Conservation (phyloP, 2,797 vertebrate genomes). For the Neosilurus hyrtlii region DNA sequence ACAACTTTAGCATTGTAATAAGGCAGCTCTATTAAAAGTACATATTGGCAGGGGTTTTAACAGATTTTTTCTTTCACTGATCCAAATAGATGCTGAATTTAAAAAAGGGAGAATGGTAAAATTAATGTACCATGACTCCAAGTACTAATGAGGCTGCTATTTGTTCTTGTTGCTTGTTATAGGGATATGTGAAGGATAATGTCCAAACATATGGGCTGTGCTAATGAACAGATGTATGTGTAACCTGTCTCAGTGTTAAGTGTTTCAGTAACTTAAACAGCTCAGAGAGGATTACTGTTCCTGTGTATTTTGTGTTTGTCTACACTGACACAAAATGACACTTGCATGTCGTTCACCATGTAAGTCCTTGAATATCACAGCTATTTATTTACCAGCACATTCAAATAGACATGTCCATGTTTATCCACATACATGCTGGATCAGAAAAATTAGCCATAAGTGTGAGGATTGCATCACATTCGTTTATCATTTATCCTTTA, state of each 20-base stretch:
- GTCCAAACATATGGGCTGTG: conserved; percentile 46
- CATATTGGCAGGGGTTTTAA: conserved; percentile 47
- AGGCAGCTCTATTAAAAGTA: conserved; percentile 36
- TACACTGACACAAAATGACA: not conserved
- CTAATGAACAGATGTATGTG: conserved; percentile 41
- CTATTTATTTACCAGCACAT: not conserved
- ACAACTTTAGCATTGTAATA: conserved; percentile 32
- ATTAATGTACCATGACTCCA: conserved; percentile 44
- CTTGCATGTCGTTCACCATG: not conserved
- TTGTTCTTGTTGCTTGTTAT: conserved; percentile 51
- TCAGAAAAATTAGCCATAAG: not conserved
- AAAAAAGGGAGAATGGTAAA: conserved; percentile 49
- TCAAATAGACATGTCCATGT: not conserved
- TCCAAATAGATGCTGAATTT: conserved; percentile 50
- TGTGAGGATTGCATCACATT: not conserved
- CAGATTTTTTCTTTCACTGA: conserved; percentile 44
- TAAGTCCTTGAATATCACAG: conserved; percentile 5
- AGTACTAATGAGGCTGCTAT: conserved; percentile 54
- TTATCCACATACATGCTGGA: not conserved
- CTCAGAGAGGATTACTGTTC: conserved; percentile 26
- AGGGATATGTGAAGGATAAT: conserved; percentile 47
- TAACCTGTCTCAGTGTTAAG: conserved; percentile 14
- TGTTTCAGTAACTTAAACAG: conserved; percentile 35
- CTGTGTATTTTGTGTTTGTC: conserved; percentile 20
- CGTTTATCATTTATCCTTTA: too few relatives aligned